Evolutionary conservation across 1,140 invertebrate genomes (phyloP), one percentile per base, ranked within the genome.

Genomic region (Coptotermes formosanus): DNA sequence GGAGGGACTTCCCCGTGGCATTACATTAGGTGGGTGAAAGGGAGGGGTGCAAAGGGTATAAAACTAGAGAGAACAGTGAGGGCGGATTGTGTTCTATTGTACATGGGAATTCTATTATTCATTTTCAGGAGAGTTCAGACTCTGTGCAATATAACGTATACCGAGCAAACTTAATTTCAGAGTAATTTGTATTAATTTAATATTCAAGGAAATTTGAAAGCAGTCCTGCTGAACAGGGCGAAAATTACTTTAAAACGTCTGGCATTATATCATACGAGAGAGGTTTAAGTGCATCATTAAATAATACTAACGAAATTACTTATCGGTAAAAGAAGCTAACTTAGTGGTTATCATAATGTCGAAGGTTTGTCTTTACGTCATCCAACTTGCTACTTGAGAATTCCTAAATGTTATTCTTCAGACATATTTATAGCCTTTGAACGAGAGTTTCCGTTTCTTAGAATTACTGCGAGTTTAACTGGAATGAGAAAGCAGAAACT

Each of bases 11-110:
- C 86, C 84, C 82, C 55, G 86, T 85, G 69, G 82, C 85, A 83
- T 84, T 85, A 84, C 69, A 85, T 85, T 83, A 83, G 75, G 84
- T 75, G 87, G 87, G 84, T 84, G 85, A 75, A 64, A 86, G 85
- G 86, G 4, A 16, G 87, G 87, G 84, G 84, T 84, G 81, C 52
- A 84, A 55, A 85, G 88, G 86, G 87, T n/a, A 25, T 83, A 43
- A 30, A 83, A 83, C 21, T 12, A 3, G 25, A 85, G 84, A 38
- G 84, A 82, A 43, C 19, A 82, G 82, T 82, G 82, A 43, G 82
- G 82, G 44, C 2, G 82, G 82, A 55, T 84, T 84, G 59, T 84
- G 83, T 84, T 84, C 83, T 45, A 84, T 84, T 84, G 83, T 84
- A 55, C 83, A 84, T 45, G 83, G 43, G 64, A 75, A 75, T 75